These are phyloP conservation scores for Lordiphosa mommai DNA, from an alignment of 1,140 invertebrate genomes.

Conservation along the genomic window DNA sequence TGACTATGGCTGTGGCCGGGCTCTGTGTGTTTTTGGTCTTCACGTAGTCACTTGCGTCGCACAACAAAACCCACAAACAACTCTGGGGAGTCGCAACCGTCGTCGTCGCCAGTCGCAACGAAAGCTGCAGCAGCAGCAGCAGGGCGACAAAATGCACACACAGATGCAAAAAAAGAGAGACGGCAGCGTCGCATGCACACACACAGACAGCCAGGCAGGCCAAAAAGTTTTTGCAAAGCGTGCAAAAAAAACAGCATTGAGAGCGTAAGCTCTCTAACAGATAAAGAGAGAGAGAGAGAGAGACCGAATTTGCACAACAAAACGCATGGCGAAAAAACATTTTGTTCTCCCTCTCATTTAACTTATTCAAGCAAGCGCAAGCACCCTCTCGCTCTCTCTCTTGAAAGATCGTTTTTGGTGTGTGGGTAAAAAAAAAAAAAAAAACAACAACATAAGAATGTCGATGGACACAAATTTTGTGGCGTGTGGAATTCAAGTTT, in stretches of 20 bases:
- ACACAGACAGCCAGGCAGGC: slow-evolving; percentile 36
- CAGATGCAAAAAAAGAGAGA: slow-evolving; percentile 40
- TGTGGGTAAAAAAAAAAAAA: slow-evolving; percentile 36
- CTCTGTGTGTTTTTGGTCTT: slow-evolving; percentile 53
- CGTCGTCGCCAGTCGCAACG: slow-evolving; percentile 60
- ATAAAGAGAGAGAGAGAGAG: slow-evolving; percentile 12
- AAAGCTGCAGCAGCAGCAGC: slow-evolving; percentile 58
- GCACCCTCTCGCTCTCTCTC: slow-evolving; percentile 19
- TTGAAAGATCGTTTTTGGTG: slow-evolving; percentile 48
- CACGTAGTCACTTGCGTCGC: slow-evolving; percentile 75
- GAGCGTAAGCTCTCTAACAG: slow-evolving; percentile 4
- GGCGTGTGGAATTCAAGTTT: slow-evolving; percentile 54
- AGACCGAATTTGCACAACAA: slow-evolving; percentile 71
- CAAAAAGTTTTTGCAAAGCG: slow-evolving; percentile 60
- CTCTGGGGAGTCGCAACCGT: slow-evolving; percentile 69
- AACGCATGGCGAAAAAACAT: slow-evolving; percentile 66
- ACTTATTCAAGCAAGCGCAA: slow-evolving; percentile 11
- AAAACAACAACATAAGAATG: slow-evolving; percentile 20
- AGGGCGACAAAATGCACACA: slow-evolving; percentile 68
- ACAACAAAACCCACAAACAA: slow-evolving; percentile 75
- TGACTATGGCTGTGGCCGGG: slow-evolving; percentile 40
- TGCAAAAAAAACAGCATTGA: slow-evolving; percentile 43
- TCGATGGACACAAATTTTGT: slow-evolving; percentile 39
- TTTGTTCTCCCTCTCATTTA: slow-evolving; percentile 15
- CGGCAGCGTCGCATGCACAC: slow-evolving; percentile 43